Evolutionary conservation across 2,888 invertebrate genomes (phyloP), one percentile per base, ranked within the genome.

Genomic region (Sminthurinus aureus): DNA sequence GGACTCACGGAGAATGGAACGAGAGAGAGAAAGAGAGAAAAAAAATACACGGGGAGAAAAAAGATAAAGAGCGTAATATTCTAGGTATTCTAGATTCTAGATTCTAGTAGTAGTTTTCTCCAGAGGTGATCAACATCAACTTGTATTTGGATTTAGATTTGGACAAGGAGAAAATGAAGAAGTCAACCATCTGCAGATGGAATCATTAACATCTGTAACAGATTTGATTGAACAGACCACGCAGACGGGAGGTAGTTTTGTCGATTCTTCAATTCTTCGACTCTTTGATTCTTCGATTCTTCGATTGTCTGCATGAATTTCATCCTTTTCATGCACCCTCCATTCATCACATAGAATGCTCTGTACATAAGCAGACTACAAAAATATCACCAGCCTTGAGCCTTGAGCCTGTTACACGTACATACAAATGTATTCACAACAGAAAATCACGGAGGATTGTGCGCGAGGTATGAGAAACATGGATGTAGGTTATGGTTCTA

Each of bases 171-270:
- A 64, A 75, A 74, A 81, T 81, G 81, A 81, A 81, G 81, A 81
- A 81, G 81, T 81, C 81, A 81, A 81, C 64, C 76, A 73, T 20
- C 13, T 58, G 58, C 77, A 79, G 79, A 81, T 81, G 81, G 81
- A 81, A 81, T 81, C 81, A 81, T 81, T 75, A 81, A 76, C 13
- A 58, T 20, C 74, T 74, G 74, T 58, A 81, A 73, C 74, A 81
- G 81, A 74, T 81, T 81, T 81, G 81, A 81, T 81, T 81, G 81
- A 81, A 24, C 13, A 81, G 74, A 74, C 79, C 79, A 81, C 74
- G 66, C 64, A 81, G 80, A 71, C 71, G 71, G 52, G 38, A 80
- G 80, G 80, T 71, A 73, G 71, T 69, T 80, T 66, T 18, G 1
- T 38, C 38, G 3, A 38, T 1, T 38, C 38, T 38, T 38, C 38